Percentiles rank a stretch among this genome's conserved stretches.
phyloP scores from a whole-genome alignment of 2,888 invertebrate genomes.

The Ptychoptera contaminata region DNA sequence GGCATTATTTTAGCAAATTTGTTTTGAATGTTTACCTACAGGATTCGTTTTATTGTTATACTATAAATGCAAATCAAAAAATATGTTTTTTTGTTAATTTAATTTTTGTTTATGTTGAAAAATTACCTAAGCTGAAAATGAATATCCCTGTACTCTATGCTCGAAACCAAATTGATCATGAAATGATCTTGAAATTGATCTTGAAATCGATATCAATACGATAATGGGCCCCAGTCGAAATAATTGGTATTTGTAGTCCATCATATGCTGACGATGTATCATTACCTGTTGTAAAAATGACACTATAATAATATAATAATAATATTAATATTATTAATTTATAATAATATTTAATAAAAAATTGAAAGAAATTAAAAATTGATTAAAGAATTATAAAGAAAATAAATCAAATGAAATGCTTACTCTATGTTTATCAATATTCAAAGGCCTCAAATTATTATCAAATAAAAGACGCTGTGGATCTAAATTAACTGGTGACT shows the following conservation, averaged over 20 bases:
- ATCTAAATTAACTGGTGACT: constrained; percentile 95
- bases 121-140: constrained; percentile 97
- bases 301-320: constrained; percentile 65
- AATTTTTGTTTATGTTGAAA: too few species aligned
- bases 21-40: too few species aligned
- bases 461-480: constrained; percentile 88
- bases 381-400: too few species aligned
- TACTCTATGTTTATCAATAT: constrained; percentile 89
- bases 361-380: too few species aligned
- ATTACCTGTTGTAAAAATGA: constrained; percentile 80
- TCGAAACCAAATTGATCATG: constrained; percentile 90
- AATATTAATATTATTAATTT: too few species aligned
- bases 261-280: constrained; percentile 41
- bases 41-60: too few species aligned
- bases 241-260: constrained; percentile 47
- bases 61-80: too few species aligned
- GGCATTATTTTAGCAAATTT: too few species aligned
- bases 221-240: constrained; percentile 93
- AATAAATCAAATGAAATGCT: too few species aligned
- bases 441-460: constrained; percentile 80
- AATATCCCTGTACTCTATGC: constrained; percentile 88
- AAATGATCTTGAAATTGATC: constrained; percentile 85
- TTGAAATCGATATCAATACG: constrained; percentile 89
- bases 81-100: too few species aligned
- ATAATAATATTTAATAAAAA: too few species aligned